A percentile compares a stretch with the other conserved stretches of the same genome.
These are phyloP conservation scores for Chelon labrosus DNA, from an alignment of 2,797 vertebrate species.

Conservation along the genomic window DNA sequence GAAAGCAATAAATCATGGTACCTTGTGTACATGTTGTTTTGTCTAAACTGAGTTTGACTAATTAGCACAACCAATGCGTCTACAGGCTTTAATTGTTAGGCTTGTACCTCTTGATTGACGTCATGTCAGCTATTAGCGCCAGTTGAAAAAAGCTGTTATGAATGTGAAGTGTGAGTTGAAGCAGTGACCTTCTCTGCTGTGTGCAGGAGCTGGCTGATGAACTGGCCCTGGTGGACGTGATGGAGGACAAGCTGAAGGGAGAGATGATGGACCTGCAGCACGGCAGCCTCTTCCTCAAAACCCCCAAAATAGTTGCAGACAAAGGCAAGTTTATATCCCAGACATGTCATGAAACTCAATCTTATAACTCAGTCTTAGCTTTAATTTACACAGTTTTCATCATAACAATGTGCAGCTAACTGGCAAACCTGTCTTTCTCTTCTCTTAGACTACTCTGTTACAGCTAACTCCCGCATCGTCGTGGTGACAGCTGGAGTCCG, in stretches of 20 bases:
- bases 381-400: neutral
- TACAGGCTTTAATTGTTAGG: neutral
- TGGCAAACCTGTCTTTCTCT: neutral
- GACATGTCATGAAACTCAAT: neutral
- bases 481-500: conserved; percentile 96
- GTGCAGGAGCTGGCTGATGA: conserved; percentile 92
- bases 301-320: conserved; percentile 92
- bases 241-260: conserved; percentile 96
- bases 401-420: neutral
- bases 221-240: conserved; percentile 94
- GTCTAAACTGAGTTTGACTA: neutral
- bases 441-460: conserved; percentile 91
- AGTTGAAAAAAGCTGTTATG: neutral
- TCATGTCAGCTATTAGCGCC: neutral
- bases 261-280: conserved; percentile 99
- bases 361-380: neutral
- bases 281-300: conserved; percentile 94
- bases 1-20: neutral
- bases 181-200: conserved; percentile 4
- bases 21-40: neutral
- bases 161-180: neutral
- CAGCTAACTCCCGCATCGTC: conserved; percentile 93
- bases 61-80: neutral
- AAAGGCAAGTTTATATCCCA: conserved; percentile 82
- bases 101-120: neutral